phyloP scores from a whole-genome alignment of 2,797 vertebrate genomes.

The Botia almorhae region DNA sequence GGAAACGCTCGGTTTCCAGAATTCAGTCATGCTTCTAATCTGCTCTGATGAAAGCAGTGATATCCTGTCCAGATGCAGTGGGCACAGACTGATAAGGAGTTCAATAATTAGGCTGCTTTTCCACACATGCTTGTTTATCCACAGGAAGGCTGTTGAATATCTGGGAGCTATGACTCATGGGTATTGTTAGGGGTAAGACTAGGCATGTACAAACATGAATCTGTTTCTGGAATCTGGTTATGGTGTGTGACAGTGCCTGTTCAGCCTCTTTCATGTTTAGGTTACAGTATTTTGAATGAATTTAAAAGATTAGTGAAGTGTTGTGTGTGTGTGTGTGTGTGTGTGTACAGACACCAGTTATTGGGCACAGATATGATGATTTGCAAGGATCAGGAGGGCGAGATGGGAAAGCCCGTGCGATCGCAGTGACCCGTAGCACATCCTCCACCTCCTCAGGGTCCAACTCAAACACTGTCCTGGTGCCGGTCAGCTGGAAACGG shows the following conservation, averaged over 20 bases:
- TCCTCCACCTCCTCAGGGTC: constrained; percentile 97
- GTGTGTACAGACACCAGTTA: constrained; percentile 88
- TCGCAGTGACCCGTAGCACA: constrained; percentile 94
- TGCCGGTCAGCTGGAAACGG: constrained; percentile 97
- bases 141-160: constrained; percentile 31
- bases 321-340: background rate
- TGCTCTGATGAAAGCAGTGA: constrained; percentile 44
- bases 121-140: constrained; percentile 45
- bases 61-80: constrained; percentile 54
- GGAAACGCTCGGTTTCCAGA: constrained; percentile 33
- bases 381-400: constrained; percentile 89
- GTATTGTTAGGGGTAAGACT: background rate
- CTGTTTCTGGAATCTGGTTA: background rate
- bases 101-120: constrained; percentile 49
- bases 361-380: constrained; percentile 92
- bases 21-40: background rate
- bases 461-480: constrained; percentile 95
- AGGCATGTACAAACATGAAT: background rate
- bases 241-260: background rate
- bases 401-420: constrained; percentile 89
- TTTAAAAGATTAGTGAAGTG: background rate
- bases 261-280: background rate
- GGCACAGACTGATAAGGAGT: constrained; percentile 50
- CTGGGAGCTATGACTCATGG: background rate
- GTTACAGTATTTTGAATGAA: background rate